Evolutionary conservation across 2,888 invertebrate genomes (phyloP), one percentile per base, ranked within the genome.

Genomic region (Caenorhabditis sp.): DNA sequence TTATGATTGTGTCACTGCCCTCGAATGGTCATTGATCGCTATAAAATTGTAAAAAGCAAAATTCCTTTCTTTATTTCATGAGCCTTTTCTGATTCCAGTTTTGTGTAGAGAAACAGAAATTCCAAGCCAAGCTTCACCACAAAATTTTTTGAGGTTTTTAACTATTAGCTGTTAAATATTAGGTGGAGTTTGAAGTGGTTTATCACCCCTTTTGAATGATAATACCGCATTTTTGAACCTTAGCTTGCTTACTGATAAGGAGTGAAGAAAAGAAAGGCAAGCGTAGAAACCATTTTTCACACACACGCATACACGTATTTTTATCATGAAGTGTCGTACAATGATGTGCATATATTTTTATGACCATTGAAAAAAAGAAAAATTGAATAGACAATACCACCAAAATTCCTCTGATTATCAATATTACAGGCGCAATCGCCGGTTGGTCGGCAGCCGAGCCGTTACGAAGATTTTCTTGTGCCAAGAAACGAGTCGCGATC

Each of bases 351-450:
- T 68, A 44, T 44, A 76, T 53, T 67, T 67, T 67, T 53, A 76
- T 68, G 67, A 60, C 61, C 51, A 47, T 40, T 51, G 37, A 65
- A 50, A 65, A 53, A 50, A 58, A 2, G 60, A 28, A 44, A n/a
- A 44, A 47, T 18, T 47, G 18, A 3, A 2, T 20, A 6, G 47
- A 47, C 47, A 47, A 47, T 2, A 4, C 47, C 40, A 9, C 13
- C 9, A 5, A 40, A 40, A 11, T 40, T 20, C n/a, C n/a, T n/a
- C n/a, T 60, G 51, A 67, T 76, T 67, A 53, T 67, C 76, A 24
- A 50, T 74, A 51, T 76, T 76, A 53, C 64, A 80, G 80, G 74
- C 69, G 53, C 80, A 74, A 70, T 80, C 80, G 37, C 74, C 80
- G 22, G 74, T 65, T 64, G 80, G 80, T 61, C 74, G 72, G 68